Evolutionary conservation across 35 echinoderm and acorn worm species (phyloP), one percentile per base, ranked within the genome.

Genomic region (Ptychodera flava): DNA sequence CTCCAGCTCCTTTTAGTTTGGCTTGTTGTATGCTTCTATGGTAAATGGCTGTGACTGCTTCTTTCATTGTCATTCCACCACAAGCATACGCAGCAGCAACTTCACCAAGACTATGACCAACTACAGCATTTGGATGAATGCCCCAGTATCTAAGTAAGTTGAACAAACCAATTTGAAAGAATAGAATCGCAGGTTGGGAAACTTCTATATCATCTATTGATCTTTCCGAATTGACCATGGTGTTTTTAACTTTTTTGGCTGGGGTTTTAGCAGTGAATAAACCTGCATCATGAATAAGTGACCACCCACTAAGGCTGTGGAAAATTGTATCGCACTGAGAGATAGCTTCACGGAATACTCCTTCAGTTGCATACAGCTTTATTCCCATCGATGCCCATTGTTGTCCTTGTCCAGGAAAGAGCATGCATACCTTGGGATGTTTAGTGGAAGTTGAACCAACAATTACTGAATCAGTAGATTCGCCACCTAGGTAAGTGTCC

Each of bases 331-430:
- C 95, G 36, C 95, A 97, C 53, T 92, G 85, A 28, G 91, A 36
- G 28, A 97, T 83, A 16, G 90, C 80, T 10, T 90, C 76, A 37
- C 79, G 79, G 85, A 97, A 93, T 16, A 97, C 82, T 53, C 77
- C 35, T 37, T 97, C 92, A 15, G 87, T 85, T 78, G 87, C 29
- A 80, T 92, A 97, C 36, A 97, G 82, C 76, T 92, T 79, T 31
- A 87, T 88, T 36, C 95, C 95, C 95, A 97, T 97, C 77, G 91
- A 53, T 35, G 35, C 78, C 87, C 93, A 97, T 85, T 97, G 95
- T 75, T 97, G 95, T 0, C 95, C 95, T 85, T 97, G 95, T 30
- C 95, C 95, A 35, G 95, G 95, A 85, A 97, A 97, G 15, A 97
- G 83, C 28, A 97, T 76, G 38, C 95, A 97, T 31, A 97, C 80